Evolutionary conservation across 2,797 vertebrate species (phyloP), one percentile per base, ranked within the genome.

Genomic region (Ataeniobius toweri): DNA sequence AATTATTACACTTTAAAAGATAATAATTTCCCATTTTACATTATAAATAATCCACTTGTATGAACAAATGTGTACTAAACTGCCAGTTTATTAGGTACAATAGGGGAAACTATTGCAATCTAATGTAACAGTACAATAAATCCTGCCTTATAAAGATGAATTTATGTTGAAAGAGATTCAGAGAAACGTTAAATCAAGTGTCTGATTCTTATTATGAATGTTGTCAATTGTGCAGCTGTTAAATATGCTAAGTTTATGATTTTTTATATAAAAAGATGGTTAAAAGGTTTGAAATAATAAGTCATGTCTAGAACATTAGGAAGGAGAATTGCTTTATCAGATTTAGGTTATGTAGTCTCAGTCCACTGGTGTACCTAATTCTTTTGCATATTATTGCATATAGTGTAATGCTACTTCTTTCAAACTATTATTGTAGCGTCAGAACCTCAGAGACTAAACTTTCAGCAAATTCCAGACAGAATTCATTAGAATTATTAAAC

Each of bases 1-100:
- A 75, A 73, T 71, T 80, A 78, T 72, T 74, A 26, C 56, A 74
- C 18, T 16, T 73, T 67, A 76, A 77, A 74, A 65, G 56, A 8
- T 50, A 77, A 58, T 74, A 59, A 74, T 74, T 80, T 80, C 39
- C 46, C 22, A 31, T 67, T 83, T 75, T 71, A 28, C 71, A 55
- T 74, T 58, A 10, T 70, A 55, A 55, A 76, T 67, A 74, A 74
- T 80, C 63, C 51, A 46, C 50, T 73, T 73, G 13, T 24, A 73
- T 73, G 58, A 77, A 50, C 12, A 72, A 71, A 53, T 58, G 46
- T 44, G 26, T 31, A 51, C 41, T 76, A n/a, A 74, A 53, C 55
- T 72, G 51, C 36, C 31, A 48, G 71, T 79, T 83, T 79, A 77
- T 83, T 83, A 73, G 59, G 18, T 46, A 56, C 55, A 56, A 76